Conservation (phyloP, 2,797 vertebrate species). For the Spea hammondii region DNA sequence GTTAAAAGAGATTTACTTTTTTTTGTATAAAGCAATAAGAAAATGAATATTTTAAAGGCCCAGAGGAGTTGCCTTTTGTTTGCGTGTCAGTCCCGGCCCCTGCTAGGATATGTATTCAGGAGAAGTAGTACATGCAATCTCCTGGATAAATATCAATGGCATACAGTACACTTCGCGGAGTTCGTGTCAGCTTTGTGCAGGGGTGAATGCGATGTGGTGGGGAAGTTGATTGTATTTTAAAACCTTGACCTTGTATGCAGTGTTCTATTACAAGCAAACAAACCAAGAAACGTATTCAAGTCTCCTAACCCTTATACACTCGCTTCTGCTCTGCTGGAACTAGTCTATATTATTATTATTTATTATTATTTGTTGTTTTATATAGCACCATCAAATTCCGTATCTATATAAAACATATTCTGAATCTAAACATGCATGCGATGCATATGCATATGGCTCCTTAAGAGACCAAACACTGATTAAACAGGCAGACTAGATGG, state of each 20-base stretch:
- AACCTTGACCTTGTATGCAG: conserved; percentile 19
- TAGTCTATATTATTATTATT: too few species aligned
- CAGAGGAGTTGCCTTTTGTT: conserved; percentile 41
- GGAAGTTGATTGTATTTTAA: conserved; percentile 40
- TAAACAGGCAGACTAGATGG: too few species aligned
- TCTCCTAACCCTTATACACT: conserved; percentile 10
- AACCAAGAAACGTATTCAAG: conserved; percentile 3
- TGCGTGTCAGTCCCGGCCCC: conserved; percentile 41
- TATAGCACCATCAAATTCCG: too few species aligned
- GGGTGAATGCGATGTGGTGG: conserved; percentile 44
- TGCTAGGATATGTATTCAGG: conserved; percentile 8
- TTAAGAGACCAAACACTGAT: too few species aligned
- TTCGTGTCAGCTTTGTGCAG: conserved; percentile 36
- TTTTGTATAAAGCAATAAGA: conserved; percentile 36
- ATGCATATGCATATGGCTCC: too few species aligned
- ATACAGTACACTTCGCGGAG: conserved; percentile 37
- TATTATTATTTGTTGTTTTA: too few species aligned
- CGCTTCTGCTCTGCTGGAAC: neutral
- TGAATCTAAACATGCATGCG: neutral
- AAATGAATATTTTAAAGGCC: conserved; percentile 53
- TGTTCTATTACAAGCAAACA: conserved; percentile 11
- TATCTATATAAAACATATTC: conserved; percentile 1
- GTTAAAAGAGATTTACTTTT: conserved; percentile 38
- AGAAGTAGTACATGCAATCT: conserved; percentile 40
- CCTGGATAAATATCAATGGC: conserved; percentile 48